Conservation (phyloP, 2,113 vertebrate species). For the Takifugu flavidus region DNA sequence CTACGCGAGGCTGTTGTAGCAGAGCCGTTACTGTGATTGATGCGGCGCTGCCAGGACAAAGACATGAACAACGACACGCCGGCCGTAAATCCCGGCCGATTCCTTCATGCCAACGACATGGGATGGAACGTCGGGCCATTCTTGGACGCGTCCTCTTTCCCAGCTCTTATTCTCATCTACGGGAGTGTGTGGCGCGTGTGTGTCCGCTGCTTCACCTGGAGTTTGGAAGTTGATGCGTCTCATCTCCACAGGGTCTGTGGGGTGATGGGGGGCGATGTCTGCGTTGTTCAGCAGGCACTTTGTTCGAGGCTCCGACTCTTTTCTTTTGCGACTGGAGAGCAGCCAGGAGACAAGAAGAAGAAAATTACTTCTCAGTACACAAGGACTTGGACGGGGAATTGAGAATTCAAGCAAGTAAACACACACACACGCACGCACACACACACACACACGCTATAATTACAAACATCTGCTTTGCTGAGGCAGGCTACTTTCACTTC, state of each 20-base stretch:
- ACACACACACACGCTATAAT: conserved; percentile 36
- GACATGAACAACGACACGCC: not conserved
- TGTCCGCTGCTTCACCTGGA: conserved; percentile 75
- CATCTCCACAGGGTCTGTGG: conserved; percentile 97
- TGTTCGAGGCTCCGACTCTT: conserved; percentile 91
- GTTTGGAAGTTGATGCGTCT: conserved; percentile 98
- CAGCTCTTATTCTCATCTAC: not conserved
- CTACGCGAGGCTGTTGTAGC: not conserved
- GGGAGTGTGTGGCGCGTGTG: not conserved
- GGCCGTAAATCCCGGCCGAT: not conserved
- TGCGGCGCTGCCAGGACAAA: not conserved
- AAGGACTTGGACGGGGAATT: not conserved
- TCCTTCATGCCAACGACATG: not conserved
- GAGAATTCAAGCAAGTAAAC: conserved; percentile 5
- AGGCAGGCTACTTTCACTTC: conserved; percentile 50
- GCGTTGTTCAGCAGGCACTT: conserved; percentile 95
- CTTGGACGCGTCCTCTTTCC: not conserved
- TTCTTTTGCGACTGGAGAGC: conserved; percentile 84
- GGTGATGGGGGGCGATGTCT: conserved; percentile 90
- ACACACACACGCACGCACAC: conserved; percentile 1
- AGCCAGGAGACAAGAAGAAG: conserved; percentile 3
- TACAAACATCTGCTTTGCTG: conserved; percentile 54
- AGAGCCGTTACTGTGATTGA: not conserved
- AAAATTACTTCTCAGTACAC: not conserved
- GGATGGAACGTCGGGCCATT: not conserved